Evolutionary conservation across 2,888 invertebrate species (phyloP).

Genomic region (Cantharis nigra): DNA sequence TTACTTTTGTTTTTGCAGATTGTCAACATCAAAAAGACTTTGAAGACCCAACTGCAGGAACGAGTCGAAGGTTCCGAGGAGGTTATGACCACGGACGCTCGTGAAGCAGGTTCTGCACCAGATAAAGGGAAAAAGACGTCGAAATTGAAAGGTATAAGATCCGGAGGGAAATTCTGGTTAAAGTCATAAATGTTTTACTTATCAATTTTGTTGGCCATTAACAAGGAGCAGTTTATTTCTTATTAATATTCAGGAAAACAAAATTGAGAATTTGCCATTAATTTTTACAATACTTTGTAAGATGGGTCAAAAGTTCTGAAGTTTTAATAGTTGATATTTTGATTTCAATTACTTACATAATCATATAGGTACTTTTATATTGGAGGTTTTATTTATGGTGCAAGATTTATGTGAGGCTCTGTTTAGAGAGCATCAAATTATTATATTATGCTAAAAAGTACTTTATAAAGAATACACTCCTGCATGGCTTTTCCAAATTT

Average conservation of each 20-base stretch:
- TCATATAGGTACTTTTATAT: neutral
- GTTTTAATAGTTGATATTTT: neutral
- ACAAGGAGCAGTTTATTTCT: neutral
- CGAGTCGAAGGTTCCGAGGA: constrained; percentile 80
- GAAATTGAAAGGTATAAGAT: constrained; percentile 71
- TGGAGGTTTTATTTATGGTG: neutral
- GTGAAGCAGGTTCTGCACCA: constrained; percentile 64
- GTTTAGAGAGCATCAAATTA: neutral
- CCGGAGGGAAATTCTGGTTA: constrained; percentile 73
- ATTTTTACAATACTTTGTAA: neutral
- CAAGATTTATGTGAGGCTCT: neutral
- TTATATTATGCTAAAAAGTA: neutral
- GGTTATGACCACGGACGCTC: constrained; percentile 75
- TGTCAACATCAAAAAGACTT: constrained; percentile 82
- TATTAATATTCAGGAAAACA: neutral
- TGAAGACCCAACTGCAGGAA: constrained; percentile 74
- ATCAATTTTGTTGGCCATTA: neutral
- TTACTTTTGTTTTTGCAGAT: constrained; percentile 62
- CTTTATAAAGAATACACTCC: neutral
- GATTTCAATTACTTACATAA: neutral
- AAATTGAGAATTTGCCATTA: neutral
- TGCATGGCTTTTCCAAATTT: neutral
- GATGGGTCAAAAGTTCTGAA: neutral
- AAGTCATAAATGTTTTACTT: constrained; percentile 49
- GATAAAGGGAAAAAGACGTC: constrained; percentile 60